A percentile compares a stretch with the other conserved stretches of the same genome.
Evolutionary conservation across 2,797 vertebrate species (phyloP).

Genomic region (Decapterus maruadsi): DNA sequence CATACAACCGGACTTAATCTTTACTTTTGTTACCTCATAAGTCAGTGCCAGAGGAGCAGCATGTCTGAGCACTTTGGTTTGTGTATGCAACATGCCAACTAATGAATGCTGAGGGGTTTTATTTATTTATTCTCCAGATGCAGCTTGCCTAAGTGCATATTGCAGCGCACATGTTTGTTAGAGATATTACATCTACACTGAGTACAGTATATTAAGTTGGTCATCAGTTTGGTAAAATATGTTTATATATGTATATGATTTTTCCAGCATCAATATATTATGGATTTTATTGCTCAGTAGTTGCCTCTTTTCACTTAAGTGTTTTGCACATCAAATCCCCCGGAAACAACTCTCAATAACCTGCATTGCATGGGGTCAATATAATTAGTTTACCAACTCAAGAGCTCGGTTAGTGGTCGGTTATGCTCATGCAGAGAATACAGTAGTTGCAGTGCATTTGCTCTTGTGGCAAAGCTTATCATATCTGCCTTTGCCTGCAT

Average conservation of each 20-base stretch:
- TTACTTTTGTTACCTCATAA: neutral
- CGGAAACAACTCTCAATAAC: slow-evolving; percentile 32
- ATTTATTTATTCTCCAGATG: slow-evolving; percentile 16
- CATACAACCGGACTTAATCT: neutral
- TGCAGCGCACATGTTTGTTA: neutral
- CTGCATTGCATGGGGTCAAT: slow-evolving; percentile 16
- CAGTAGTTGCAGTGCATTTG: neutral
- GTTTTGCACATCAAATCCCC: slow-evolving; percentile 2
- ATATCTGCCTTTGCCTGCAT: neutral
- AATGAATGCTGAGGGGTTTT: slow-evolving; percentile 21
- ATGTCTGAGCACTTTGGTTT: neutral
- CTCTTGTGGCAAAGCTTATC: neutral
- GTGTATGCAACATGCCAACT: neutral
- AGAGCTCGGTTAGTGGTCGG: neutral
- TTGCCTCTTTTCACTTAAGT: neutral
- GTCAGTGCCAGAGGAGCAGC: neutral
- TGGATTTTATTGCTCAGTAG: neutral
- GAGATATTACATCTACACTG: neutral
- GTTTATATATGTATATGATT: neutral
- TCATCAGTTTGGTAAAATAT: neutral
- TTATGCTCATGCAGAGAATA: slow-evolving; percentile 11
- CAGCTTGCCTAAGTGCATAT: neutral
- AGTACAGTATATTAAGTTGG: neutral
- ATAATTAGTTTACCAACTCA: slow-evolving; percentile 31
- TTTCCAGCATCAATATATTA: neutral